Evolutionary conservation across 2,888 invertebrate species (phyloP).

Genomic region (Heliothis peltigera): DNA sequence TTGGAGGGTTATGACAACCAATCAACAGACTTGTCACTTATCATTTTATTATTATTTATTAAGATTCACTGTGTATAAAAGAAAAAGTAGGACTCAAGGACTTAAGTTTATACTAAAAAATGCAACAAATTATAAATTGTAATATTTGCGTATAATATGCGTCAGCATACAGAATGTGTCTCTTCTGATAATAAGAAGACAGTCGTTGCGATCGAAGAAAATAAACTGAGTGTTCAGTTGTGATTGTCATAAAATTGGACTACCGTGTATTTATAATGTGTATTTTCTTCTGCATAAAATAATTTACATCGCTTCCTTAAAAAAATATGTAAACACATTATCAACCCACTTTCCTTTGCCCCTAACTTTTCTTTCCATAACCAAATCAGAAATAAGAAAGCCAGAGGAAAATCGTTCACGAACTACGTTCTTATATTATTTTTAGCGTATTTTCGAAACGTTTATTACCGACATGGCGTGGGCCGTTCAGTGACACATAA

Average conservation of each 20-base stretch:
- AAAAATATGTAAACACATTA: slow-evolving; percentile 1
- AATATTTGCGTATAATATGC: too few species aligned
- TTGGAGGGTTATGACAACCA: not conserved
- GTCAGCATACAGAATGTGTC: too few species aligned
- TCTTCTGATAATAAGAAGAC: too few species aligned
- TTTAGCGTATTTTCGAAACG: slow-evolving; percentile 41
- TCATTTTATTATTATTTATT: too few species aligned
- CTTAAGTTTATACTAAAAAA: too few species aligned
- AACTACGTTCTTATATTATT: slow-evolving; percentile 44
- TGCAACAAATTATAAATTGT: too few species aligned
- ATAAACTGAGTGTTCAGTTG: too few species aligned
- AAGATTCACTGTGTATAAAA: too few species aligned
- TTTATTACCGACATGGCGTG: slow-evolving; percentile 51
- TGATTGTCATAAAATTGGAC: too few species aligned
- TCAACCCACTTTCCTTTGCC: slow-evolving; percentile 3
- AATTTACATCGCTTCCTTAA: not conserved
- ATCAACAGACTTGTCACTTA: not conserved
- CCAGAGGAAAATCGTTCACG: slow-evolving; percentile 21
- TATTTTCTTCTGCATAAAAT: not conserved
- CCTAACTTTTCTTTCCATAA: slow-evolving; percentile 10
- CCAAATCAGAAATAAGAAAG: slow-evolving; percentile 38
- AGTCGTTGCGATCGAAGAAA: too few species aligned
- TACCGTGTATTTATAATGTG: too few species aligned
- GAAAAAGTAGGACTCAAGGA: too few species aligned
- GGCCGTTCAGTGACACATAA: slow-evolving; percentile 71